Evolutionary conservation across 2,113 vertebrate species (phyloP).

Genomic region (Toxostoma redivivum): DNA sequence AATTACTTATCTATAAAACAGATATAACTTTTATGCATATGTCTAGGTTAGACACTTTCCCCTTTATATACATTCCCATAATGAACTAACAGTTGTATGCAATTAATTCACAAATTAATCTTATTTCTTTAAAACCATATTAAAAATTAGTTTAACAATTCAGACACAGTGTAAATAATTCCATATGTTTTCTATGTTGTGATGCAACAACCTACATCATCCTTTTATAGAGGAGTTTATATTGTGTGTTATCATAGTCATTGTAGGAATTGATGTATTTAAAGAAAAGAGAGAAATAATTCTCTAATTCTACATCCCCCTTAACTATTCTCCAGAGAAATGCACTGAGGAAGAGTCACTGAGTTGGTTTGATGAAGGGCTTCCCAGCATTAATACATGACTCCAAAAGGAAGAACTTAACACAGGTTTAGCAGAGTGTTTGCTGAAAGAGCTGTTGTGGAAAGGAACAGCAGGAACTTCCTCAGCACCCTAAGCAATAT

Average conservation of each 20-base stretch:
- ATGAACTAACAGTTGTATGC: background rate
- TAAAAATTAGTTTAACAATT: background rate
- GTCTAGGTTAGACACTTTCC: background rate
- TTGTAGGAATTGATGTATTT: background rate
- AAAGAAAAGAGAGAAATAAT: background rate
- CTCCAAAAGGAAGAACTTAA: background rate
- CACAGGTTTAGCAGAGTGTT: background rate
- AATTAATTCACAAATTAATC: background rate
- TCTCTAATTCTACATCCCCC: background rate
- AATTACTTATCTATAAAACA: background rate
- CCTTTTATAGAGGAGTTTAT: background rate
- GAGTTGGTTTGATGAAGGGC: background rate
- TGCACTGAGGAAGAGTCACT: background rate
- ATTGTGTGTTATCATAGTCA: background rate
- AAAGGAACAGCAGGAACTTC: background rate
- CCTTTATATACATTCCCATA: background rate
- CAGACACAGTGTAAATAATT: background rate
- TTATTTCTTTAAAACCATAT: background rate
- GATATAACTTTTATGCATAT: background rate
- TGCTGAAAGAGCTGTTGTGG: background rate
- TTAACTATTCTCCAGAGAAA: background rate
- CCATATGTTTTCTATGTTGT: background rate
- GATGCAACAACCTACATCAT: background rate
- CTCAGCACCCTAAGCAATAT: background rate
- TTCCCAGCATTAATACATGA: background rate